Conservation (phyloP, 2,113 vertebrate genomes). For the Poeciliopsis prolifica region DNA sequence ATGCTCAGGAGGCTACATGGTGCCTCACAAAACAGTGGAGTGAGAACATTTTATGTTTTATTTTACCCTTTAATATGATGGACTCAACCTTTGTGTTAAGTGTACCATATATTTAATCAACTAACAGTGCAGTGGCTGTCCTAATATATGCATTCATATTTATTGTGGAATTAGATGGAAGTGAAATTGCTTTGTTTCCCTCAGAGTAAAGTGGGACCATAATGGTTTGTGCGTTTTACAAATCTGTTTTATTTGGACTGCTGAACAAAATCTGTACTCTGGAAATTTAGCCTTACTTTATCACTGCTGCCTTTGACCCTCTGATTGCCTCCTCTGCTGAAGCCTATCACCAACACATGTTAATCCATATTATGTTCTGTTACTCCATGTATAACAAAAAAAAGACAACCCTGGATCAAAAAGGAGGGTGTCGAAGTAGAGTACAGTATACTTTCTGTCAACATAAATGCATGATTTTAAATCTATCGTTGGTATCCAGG, state of each 20-base stretch:
- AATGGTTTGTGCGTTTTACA: constrained; percentile 5
- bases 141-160: neutral
- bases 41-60: neutral
- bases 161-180: constrained; percentile 2
- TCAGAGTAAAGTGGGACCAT: neutral
- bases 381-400: constrained; percentile 18
- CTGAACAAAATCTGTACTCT: constrained; percentile 1
- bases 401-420: neutral
- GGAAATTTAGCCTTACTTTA: constrained; percentile 65
- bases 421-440: neutral
- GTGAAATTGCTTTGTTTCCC: constrained; percentile 4
- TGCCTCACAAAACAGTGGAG: neutral
- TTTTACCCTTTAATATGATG: constrained; percentile 40
- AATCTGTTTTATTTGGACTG: constrained; percentile 8
- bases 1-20: neutral
- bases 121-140: constrained; percentile 32
- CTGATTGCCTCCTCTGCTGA: constrained; percentile 38
- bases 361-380: constrained; percentile 15
- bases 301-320: constrained; percentile 71
- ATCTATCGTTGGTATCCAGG: neutral
- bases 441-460: neutral
- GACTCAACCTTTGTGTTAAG: constrained; percentile 9
- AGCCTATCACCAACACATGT: constrained; percentile 6
- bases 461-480: neutral
- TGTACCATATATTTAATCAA: constrained; percentile 20